phyloP scores from a whole-genome alignment of 2,797 vertebrate species.

The Bufotes viridis region DNA sequence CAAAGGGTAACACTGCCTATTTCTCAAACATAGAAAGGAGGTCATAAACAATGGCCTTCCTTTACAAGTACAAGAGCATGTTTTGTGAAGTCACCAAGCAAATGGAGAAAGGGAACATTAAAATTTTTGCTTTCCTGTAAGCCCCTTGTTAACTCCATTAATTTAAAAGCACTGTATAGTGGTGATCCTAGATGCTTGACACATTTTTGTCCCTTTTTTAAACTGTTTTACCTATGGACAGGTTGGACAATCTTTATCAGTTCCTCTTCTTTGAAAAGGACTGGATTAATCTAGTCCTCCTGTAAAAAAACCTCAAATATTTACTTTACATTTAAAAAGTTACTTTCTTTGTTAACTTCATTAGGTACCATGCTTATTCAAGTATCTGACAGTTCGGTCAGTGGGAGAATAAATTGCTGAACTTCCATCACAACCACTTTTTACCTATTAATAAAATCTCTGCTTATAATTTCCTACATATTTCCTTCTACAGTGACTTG shows the following conservation, averaged over 20 bases:
- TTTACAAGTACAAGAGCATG: background rate
- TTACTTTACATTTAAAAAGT: background rate
- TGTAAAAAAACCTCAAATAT: background rate
- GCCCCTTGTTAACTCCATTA: background rate
- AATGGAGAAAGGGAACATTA: background rate
- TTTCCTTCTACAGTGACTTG: background rate
- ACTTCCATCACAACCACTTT: slow-evolving; percentile 8
- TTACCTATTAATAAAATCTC: slow-evolving; percentile 3
- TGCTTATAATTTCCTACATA: slow-evolving; percentile 8
- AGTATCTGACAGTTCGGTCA: background rate
- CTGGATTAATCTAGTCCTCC: background rate
- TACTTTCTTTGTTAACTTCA: slow-evolving; percentile 4
- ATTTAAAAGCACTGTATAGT: background rate
- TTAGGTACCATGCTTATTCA: slow-evolving; percentile 1
- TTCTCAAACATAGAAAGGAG: background rate
- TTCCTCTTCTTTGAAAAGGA: background rate
- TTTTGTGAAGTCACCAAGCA: background rate
- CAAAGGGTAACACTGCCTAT: background rate
- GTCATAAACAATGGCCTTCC: background rate
- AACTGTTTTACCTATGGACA: background rate
- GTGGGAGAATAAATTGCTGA: background rate
- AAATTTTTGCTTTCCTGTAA: background rate
- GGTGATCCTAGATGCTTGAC: background rate
- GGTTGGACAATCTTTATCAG: background rate
- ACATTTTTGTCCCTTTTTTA: background rate